Base-by-base conservation (phyloP, 2,888 invertebrate species). In the Pharmacophagus antenor region DNA sequence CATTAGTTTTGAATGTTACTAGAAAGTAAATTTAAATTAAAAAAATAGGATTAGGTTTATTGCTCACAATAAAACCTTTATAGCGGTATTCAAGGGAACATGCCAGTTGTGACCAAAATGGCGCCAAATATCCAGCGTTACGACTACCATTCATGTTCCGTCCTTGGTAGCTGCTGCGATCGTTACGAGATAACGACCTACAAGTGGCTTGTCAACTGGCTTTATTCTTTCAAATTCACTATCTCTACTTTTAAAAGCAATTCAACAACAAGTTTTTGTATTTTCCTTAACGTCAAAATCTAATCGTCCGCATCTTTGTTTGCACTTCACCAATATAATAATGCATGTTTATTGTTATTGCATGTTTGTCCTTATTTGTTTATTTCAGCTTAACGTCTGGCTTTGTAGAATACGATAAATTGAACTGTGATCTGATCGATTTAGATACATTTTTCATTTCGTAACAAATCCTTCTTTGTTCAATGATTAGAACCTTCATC, bases 61-160 rank as follows among this genome's bases (percentile, higher is more conserved):
- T 70, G 72, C 72, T 66, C 67, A 73, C 73, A 78, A 77, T 80
- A 82, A 82, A 79, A 78, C 64, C 72, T 74, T 80, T 81, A 82
- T 73, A 71, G 72, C 73, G 62, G 71, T 74, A 77, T 82, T 84
- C 75, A 79, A 77, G 74, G 70, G 71, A 68, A 73, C 69, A 74
- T 72, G 74, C 69, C 70, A 70, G 68, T 78, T 81, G 83, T 77
- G 80, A 77, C 73, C 74, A 71, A 71, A 70, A 48, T 53, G 66
- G 37, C 74, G 71, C 76, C 64, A 75, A 82, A 84, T 75, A 78
- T 78, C 71, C 77, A 72, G 76, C 80, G 77, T 77, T 77, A 80
- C 73, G 65, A 72, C 68, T 66, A 65, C 63, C 65, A 72, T 74
- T 76, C 76, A 70, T 77, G 74, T 76, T 76, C 73, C 74, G 72